A percentile compares a stretch with the other conserved stretches of the same genome.
phyloP scores from a whole-genome alignment of 2,888 invertebrate genomes.

The Heliconius hortense region DNA sequence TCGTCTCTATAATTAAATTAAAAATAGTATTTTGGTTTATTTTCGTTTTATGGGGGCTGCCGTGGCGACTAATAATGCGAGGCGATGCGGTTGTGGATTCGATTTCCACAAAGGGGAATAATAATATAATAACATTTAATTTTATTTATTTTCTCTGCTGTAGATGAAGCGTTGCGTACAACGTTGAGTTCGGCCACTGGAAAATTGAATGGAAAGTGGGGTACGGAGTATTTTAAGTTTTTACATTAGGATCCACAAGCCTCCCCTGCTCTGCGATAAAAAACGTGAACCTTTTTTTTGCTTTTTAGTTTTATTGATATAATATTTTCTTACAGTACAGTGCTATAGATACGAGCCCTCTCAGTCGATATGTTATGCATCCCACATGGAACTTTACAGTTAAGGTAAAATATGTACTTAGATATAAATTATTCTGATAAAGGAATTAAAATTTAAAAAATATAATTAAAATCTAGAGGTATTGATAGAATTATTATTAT shows the following conservation, averaged over 20 bases:
- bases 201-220: too few relatives aligned
- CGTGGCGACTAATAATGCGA: too few relatives aligned
- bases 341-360: constrained; percentile 96
- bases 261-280: too few relatives aligned
- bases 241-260: too few relatives aligned
- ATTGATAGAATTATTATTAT: not conserved
- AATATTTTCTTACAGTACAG: constrained; percentile 89
- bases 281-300: not conserved
- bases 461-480: not conserved
- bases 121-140: not conserved
- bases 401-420: constrained; percentile 86
- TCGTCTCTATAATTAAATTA: constrained; percentile 2
- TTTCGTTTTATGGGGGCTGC: not conserved
- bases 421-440: too few relatives aligned
- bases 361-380: constrained; percentile 98
- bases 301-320: not conserved
- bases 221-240: too few relatives aligned
- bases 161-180: too few relatives aligned
- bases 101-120: not conserved
- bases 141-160: too few relatives aligned
- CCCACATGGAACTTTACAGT: constrained; percentile 98
- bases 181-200: too few relatives aligned
- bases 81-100: too few relatives aligned
- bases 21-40: not conserved
- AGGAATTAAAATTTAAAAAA: not conserved